A percentile compares a stretch with the other conserved stretches of the same genome.
These are phyloP conservation scores for Scotopteryx bipunctaria DNA, from an alignment of 2,888 invertebrate genomes.

Conservation along the genomic window DNA sequence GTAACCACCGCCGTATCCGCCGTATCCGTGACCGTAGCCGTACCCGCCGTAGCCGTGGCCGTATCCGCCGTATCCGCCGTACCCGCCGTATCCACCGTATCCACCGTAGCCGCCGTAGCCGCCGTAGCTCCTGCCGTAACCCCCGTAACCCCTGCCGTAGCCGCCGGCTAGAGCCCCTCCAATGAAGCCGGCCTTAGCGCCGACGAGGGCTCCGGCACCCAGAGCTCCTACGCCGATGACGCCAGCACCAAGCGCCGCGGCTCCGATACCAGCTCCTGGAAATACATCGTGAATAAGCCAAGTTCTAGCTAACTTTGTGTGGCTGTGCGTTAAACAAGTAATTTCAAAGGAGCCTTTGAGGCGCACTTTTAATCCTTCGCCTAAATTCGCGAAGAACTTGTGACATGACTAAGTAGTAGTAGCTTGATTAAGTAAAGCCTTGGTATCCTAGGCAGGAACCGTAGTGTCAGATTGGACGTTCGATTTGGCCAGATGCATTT, in stretches of 20 bases:
- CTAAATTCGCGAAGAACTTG: too few relatives aligned
- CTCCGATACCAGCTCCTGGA: slow-evolving; percentile 16
- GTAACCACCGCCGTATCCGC: slow-evolving; percentile 41
- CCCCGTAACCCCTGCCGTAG: slow-evolving; percentile 43
- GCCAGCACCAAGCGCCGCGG: slow-evolving; percentile 5
- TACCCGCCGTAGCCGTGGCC: slow-evolving; percentile 31
- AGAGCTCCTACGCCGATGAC: slow-evolving; percentile 50
- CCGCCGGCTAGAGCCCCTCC: slow-evolving; percentile 66
- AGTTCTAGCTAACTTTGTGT: too few relatives aligned
- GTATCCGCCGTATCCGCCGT: slow-evolving; percentile 38
- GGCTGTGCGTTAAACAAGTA: too few relatives aligned
- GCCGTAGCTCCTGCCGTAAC: slow-evolving; percentile 43
- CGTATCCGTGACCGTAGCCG: slow-evolving; percentile 29
- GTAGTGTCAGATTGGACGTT: too few relatives aligned
- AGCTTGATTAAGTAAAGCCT: too few relatives aligned
- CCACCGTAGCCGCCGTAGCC: slow-evolving; percentile 42
- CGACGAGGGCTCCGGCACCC: slow-evolving; percentile 55
- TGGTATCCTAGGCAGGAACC: too few relatives aligned
- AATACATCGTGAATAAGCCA: too few relatives aligned
- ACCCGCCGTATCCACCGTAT: slow-evolving; percentile 42
- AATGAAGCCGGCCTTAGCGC: slow-evolving; percentile 64
- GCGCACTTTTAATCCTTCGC: too few relatives aligned
- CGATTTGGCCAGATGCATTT: too few relatives aligned
- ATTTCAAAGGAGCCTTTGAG: too few relatives aligned
- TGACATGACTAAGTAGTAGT: too few relatives aligned